These are phyloP conservation scores for Chelon auratus DNA, from an alignment of 2,797 vertebrate genomes.

Conservation along the genomic window DNA sequence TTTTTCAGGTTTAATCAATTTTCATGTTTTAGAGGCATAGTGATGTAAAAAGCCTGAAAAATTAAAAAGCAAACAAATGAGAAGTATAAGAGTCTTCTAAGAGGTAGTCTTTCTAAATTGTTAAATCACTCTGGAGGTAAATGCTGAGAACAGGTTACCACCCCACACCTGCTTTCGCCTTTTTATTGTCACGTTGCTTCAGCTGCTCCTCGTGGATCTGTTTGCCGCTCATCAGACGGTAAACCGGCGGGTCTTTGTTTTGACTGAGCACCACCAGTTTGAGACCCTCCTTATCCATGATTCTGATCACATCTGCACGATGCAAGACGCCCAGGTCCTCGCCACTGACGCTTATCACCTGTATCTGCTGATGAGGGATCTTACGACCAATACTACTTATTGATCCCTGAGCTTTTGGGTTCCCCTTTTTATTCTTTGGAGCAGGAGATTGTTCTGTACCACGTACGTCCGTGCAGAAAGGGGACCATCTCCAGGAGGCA, in stretches of 20 bases:
- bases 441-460: slow-evolving; percentile 22
- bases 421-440: slow-evolving; percentile 65
- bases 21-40: no score
- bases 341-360: slow-evolving; percentile 85
- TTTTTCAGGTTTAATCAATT: no score
- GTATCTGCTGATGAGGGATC: slow-evolving; percentile 86
- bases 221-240: slow-evolving; percentile 90
- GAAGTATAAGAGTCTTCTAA: no score
- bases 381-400: slow-evolving; percentile 87
- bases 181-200: slow-evolving; percentile 84
- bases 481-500: slow-evolving; percentile 49
- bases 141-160: no score
- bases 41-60: no score
- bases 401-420: slow-evolving; percentile 39
- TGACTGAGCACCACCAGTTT: slow-evolving; percentile 86
- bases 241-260: slow-evolving; percentile 86
- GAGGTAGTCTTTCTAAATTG: no score
- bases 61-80: no score
- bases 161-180: slow-evolving; percentile 83
- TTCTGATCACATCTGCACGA: slow-evolving; percentile 84
- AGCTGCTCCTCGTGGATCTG: slow-evolving; percentile 92
- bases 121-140: no score
- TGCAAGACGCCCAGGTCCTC: slow-evolving; percentile 89
- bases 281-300: slow-evolving; percentile 87
- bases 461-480: slow-evolving; percentile 70